These are phyloP conservation scores for Pyrrhosoma nymphula DNA, from an alignment of 2,888 invertebrate genomes.

Conservation along the genomic window DNA sequence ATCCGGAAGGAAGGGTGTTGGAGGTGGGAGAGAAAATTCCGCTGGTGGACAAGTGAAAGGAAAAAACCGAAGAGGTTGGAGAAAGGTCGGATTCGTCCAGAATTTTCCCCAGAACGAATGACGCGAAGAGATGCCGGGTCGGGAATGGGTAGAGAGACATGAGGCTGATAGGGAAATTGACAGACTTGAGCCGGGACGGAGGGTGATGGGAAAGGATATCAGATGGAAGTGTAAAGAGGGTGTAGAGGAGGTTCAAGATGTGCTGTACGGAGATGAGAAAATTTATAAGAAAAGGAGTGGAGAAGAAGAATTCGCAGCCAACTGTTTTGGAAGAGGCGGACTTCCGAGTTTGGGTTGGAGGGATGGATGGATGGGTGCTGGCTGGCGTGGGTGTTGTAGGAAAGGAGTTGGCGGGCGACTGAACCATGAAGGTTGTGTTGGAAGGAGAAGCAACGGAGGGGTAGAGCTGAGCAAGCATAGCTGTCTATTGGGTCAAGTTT, in stretches of 20 bases:
- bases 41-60: background rate
- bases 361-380: background rate
- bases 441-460: background rate
- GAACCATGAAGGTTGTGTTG: background rate
- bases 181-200: background rate
- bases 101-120: background rate
- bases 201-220: constrained; percentile 19
- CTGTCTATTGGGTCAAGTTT: background rate
- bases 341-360: background rate
- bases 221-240: background rate
- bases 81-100: background rate
- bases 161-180: constrained; percentile 33
- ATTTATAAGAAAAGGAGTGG: background rate
- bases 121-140: background rate
- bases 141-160: background rate
- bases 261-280: background rate
- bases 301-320: background rate
- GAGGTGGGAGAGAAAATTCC: background rate
- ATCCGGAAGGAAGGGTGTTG: background rate
- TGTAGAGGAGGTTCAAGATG: background rate
- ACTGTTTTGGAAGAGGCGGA: background rate
- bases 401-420: background rate
- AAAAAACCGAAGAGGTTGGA: background rate
- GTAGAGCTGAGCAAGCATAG: background rate
- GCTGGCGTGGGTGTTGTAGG: background rate